phyloP scores from a whole-genome alignment of 2,888 invertebrate genomes.

The Cantharis rufa region DNA sequence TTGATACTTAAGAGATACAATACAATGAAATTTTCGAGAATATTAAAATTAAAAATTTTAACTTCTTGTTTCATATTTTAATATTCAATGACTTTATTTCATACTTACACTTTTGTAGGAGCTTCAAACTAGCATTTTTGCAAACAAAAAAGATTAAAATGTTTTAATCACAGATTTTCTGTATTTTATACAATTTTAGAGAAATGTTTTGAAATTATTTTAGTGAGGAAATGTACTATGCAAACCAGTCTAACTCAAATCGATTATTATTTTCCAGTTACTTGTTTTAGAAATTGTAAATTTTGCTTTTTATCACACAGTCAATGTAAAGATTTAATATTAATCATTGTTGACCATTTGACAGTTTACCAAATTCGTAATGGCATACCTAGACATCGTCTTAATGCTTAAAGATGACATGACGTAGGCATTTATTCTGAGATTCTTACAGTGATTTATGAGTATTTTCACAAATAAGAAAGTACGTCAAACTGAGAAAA shows the following conservation, averaged over 20 bases:
- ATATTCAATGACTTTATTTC: background rate
- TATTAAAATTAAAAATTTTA: too few species aligned
- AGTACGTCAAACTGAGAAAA: background rate
- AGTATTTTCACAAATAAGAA: background rate
- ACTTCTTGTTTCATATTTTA: too few species aligned
- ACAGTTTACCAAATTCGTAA: background rate
- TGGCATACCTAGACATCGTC: background rate
- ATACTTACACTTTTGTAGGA: background rate
- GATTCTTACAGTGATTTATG: background rate
- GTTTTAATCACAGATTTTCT: background rate
- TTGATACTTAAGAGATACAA: too few species aligned
- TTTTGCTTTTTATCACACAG: background rate
- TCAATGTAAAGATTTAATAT: background rate
- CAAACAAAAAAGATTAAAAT: background rate
- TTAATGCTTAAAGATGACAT: background rate
- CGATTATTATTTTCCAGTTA: too few species aligned
- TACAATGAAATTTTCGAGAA: too few species aligned
- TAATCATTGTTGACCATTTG: background rate
- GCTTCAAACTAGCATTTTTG: background rate
- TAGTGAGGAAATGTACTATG: background rate
- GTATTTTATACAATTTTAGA: background rate
- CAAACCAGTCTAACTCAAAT: background rate
- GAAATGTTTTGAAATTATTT: background rate
- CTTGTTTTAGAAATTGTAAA: background rate
- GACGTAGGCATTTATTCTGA: background rate